Conservation (phyloP, 2,113 vertebrate species). For the Peromyscus californicus region DNA sequence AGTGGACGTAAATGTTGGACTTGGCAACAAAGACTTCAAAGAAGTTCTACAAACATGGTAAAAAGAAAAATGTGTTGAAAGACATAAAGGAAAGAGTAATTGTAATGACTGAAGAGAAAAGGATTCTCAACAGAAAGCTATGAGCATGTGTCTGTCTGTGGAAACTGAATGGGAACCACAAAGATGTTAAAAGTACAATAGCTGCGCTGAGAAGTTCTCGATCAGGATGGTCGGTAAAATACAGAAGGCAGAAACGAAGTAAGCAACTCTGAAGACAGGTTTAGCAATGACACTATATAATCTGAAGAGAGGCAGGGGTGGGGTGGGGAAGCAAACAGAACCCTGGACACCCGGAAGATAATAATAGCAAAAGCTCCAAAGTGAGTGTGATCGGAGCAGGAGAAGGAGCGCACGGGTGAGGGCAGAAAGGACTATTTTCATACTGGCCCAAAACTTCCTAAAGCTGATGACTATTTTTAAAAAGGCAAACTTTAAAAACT, state of each 20-base stretch:
- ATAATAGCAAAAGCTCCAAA: background rate
- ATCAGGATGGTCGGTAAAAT: background rate
- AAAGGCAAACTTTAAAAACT: constrained; percentile 10
- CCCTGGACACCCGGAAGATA: background rate
- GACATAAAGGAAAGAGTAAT: background rate
- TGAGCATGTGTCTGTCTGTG: background rate
- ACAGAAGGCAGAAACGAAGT: background rate
- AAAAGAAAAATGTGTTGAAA: constrained; percentile 15
- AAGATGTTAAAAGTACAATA: background rate
- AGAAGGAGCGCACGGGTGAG: background rate
- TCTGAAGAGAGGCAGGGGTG: background rate
- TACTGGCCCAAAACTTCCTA: background rate
- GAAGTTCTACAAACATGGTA: background rate
- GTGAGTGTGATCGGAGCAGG: background rate
- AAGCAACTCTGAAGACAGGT: background rate
- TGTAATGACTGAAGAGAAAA: constrained; percentile 40
- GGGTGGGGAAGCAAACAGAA: background rate
- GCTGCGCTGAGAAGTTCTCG: background rate
- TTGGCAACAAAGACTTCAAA: background rate
- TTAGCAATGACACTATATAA: background rate
- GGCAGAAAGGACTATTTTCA: background rate
- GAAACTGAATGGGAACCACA: background rate
- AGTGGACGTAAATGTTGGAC: background rate
- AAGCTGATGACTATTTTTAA: background rate
- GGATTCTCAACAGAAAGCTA: constrained; percentile 12